Evolutionary conservation across 2,888 invertebrate genomes (phyloP).

Genomic region (Lithodes maja): DNA sequence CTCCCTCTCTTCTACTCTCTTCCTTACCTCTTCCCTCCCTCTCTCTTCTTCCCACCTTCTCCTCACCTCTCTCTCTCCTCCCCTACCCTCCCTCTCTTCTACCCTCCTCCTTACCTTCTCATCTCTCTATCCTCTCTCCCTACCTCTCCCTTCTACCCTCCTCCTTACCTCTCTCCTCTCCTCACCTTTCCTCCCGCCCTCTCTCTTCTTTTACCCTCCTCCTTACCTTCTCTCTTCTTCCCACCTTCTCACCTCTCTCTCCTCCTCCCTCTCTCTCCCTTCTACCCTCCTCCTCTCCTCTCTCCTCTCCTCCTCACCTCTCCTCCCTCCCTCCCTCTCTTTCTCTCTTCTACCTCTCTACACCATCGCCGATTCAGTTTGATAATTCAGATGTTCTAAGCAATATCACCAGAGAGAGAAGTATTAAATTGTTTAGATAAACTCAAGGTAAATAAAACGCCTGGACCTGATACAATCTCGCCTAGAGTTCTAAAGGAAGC

Average conservation of each 20-base stretch:
- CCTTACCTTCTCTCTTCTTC: background rate
- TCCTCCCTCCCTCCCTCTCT: conserved; percentile 3
- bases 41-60: background rate
- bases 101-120: background rate
- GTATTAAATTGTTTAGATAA: no score
- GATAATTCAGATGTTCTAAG: no score
- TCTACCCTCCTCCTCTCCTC: background rate
- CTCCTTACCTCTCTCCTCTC: background rate
- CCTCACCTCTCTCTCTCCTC: background rate
- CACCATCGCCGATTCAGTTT: no score
- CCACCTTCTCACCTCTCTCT: background rate
- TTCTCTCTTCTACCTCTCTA: conserved; percentile 9
- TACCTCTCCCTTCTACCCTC: background rate
- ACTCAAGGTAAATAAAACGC: no score
- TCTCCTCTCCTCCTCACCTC: background rate
- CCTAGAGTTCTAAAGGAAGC: no score
- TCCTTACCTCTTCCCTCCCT: background rate
- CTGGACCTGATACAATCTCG: no score
- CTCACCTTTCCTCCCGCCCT: background rate
- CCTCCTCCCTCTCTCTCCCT: background rate
- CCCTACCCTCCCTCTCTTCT: background rate
- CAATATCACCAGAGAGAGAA: no score
- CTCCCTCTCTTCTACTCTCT: background rate
- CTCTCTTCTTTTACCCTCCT: background rate
- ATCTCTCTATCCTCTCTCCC: background rate